Conservation (phyloP, 2,113 vertebrate genomes). For the Otus sunia region DNA sequence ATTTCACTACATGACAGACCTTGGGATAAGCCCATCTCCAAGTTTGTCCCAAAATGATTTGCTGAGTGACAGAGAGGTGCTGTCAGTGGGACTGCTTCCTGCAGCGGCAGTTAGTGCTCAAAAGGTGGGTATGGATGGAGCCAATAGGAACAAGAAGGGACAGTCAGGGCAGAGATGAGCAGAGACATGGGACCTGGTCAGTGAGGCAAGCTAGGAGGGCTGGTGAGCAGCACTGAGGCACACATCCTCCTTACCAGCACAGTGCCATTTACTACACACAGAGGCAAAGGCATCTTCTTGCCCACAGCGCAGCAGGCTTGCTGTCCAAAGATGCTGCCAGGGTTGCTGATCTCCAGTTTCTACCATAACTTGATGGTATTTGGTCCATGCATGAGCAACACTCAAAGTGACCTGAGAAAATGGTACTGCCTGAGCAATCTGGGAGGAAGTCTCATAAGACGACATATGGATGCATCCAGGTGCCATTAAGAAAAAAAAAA, state of each 20-base stretch:
- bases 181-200: background rate
- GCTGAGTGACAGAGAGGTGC: background rate
- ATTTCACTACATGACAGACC: background rate
- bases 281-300: background rate
- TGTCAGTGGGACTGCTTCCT: background rate
- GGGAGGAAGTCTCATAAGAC: background rate
- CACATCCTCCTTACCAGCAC: background rate
- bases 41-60: background rate
- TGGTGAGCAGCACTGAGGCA: background rate
- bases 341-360: background rate
- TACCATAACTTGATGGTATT: background rate
- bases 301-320: background rate
- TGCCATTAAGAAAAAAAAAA: background rate
- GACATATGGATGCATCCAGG: background rate
- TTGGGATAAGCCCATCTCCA: background rate
- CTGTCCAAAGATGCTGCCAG: background rate
- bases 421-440: background rate
- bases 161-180: background rate
- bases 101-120: background rate
- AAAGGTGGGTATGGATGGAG: background rate
- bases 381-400: background rate
- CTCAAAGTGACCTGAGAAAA: background rate
- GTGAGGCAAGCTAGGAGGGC: background rate
- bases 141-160: background rate
- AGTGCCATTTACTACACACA: background rate